Evolutionary conservation across 2,113 vertebrate species (phyloP), one percentile per base, ranked within the genome.

Genomic region (Oceanites oceanicus): DNA sequence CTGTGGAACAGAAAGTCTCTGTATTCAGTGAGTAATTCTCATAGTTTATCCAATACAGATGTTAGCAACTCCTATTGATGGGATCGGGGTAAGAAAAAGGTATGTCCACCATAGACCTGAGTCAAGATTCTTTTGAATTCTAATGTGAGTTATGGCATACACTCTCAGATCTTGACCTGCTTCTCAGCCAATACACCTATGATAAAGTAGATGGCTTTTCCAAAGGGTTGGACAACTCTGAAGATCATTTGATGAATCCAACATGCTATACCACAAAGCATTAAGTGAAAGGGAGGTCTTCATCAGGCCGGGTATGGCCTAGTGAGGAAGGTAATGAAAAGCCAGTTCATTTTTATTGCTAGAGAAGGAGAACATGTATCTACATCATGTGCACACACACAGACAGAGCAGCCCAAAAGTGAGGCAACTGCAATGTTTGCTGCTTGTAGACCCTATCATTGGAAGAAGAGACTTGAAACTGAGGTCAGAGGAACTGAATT

Each of bases 381-480:
- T 58, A 40, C 6, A 27, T 26, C 34, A 55, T 3, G 6, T 0
- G 2, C 1, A 15, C n/a, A 18, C 34, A 13, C 9, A 55, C 4
- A n/a, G 2, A 66, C 1, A 42, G 6, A 58, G 27, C 5, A 58
- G 22, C 50, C n/a, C 19, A 16, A 53, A 61, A 42, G 13, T 29
- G 13, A 95, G 27, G 11, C 9, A 76, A 47, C 13, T 58, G 63
- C n/a, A 42, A 15, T 4, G 20, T 59, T 49, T 68, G n/a, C 38
- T 63, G 36, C 38, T 55, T 49, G 52, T 20, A 75, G 20, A 38
- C 2, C 6, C 17, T 7, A 15, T 6, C 5, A 38, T 47, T 67
- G 75, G 26, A 74, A 6, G 3, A 47, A 23, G 22, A 30, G 25
- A 42, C 5, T 83, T 59, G n/a, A 53, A 88, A 15, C 10, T 29